phyloP scores from a whole-genome alignment of 2,113 vertebrate species.

The Tichodroma muraria region DNA sequence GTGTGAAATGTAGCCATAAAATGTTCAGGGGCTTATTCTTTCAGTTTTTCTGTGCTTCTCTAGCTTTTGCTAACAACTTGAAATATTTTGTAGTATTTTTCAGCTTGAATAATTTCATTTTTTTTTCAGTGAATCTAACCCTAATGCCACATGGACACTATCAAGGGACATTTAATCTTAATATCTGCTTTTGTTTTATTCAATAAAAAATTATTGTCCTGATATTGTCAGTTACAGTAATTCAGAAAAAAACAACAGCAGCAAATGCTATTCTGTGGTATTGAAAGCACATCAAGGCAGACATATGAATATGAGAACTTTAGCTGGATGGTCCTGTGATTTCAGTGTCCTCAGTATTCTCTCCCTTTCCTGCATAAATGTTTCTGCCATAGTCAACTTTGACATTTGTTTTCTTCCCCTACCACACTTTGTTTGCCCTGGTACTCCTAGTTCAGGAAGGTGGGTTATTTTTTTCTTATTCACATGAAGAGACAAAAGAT shows the following conservation, averaged over 20 bases:
- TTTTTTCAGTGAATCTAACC: background rate
- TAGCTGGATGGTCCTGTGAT: background rate
- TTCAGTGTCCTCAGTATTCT: background rate
- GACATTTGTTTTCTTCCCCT: background rate
- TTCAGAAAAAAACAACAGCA: background rate
- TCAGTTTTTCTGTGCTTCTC: background rate
- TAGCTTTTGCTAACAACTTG: background rate
- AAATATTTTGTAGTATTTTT: background rate
- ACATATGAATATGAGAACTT: background rate
- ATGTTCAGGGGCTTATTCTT: background rate
- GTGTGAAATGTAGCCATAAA: background rate
- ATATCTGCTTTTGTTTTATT: conserved; percentile 43
- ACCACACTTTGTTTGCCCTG: background rate
- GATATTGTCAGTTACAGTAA: conserved; percentile 24
- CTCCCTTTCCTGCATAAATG: background rate
- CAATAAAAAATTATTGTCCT: conserved; percentile 10
- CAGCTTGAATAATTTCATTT: conserved; percentile 24
- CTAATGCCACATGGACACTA: background rate
- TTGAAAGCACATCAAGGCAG: background rate
- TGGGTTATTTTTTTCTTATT: background rate
- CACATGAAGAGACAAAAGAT: background rate
- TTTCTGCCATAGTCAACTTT: background rate
- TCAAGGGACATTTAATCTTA: conserved; percentile 26
- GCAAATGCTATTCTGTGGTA: background rate
- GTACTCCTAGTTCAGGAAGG: background rate